A percentile compares a stretch with the other conserved stretches of the same genome.
phyloP scores from a whole-genome alignment of 2,797 vertebrate species.

The Alosa sapidissima region DNA sequence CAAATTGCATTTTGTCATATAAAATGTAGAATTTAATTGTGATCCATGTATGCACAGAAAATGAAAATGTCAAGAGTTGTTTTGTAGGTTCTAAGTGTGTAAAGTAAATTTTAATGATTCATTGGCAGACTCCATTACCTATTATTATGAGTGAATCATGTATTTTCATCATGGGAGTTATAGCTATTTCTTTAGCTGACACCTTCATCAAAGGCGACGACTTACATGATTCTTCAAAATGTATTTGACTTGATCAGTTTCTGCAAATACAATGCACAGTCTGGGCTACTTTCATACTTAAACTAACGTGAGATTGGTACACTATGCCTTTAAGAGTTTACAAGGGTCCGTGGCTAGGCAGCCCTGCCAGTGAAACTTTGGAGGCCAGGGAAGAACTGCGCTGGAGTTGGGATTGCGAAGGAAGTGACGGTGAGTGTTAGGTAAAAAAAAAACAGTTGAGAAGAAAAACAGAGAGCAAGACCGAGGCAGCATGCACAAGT shows the following conservation, averaged over 20 bases:
- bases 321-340: slow-evolving; percentile 84
- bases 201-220: not conserved
- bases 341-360: slow-evolving; percentile 42
- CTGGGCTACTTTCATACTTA: not conserved
- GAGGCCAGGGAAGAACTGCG: slow-evolving; percentile 67
- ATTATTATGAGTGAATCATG: too few species aligned
- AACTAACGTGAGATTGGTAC: slow-evolving; percentile 39
- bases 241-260: not conserved
- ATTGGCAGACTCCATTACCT: too few species aligned
- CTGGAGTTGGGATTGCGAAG: slow-evolving; percentile 72
- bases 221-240: not conserved
- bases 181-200: not conserved
- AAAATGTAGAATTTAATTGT: not conserved
- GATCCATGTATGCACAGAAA: not conserved
- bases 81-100: not conserved
- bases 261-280: not conserved
- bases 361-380: slow-evolving; percentile 71
- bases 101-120: too few species aligned
- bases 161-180: not conserved
- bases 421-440: slow-evolving; percentile 83
- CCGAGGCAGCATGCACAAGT: slow-evolving; percentile 6
- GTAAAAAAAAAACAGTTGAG: slow-evolving; percentile 26
- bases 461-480: slow-evolving; percentile 58
- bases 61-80: not conserved
- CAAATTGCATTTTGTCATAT: not conserved